Conservation (phyloP, 2,113 vertebrate genomes). For the Hiodon tergisus region DNA sequence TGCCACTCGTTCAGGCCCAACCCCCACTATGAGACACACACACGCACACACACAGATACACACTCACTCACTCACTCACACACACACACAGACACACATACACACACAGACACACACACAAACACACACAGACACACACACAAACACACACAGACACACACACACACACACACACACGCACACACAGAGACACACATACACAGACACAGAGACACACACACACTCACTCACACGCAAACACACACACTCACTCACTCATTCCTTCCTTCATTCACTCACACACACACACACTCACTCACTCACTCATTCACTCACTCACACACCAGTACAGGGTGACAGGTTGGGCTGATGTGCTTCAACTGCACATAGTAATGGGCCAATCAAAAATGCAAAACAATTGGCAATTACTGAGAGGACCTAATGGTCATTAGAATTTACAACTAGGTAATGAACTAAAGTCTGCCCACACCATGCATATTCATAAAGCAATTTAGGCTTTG, state of each 20-base stretch:
- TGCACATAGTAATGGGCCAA: constrained; percentile 99
- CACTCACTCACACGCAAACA: background rate
- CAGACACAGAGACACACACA: background rate
- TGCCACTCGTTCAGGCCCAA: background rate
- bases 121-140: constrained; percentile 27
- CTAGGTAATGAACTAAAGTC: constrained; percentile 99
- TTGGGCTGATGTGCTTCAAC: background rate
- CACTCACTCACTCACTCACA: constrained; percentile 49
- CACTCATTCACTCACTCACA: too few species aligned
- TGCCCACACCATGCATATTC: constrained; percentile 99
- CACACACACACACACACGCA: background rate
- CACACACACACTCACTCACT: background rate
- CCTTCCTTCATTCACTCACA: too few species aligned
- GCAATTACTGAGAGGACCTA: constrained; percentile 92
- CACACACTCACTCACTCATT: too few species aligned
- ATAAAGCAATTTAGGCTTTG: constrained; percentile 99
- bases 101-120: constrained; percentile 12
- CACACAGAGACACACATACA: background rate
- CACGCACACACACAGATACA: constrained; percentile 32
- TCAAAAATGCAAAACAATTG: constrained; percentile 99
- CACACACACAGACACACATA: constrained; percentile 2
- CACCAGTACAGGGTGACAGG: background rate
- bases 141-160: background rate
- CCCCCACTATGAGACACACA: background rate
- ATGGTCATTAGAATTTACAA: constrained; percentile 99